Evolutionary conservation across 2,888 invertebrate genomes (phyloP), one percentile per base, ranked within the genome.

Genomic region (Entomobrya multifasciata): DNA sequence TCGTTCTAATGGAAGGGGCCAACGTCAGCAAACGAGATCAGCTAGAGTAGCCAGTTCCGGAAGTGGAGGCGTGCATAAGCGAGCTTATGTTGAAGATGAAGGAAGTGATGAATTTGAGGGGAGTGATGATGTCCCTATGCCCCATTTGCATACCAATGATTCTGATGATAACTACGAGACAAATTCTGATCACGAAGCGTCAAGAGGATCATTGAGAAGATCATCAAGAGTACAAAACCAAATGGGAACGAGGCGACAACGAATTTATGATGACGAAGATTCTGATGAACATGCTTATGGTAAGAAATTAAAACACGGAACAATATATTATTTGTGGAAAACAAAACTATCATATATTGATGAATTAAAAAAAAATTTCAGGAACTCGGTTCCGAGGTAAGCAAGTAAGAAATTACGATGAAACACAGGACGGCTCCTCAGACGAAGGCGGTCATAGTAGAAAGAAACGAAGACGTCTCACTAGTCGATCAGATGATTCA

Each of bases 141-240:
- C 89, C 8, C 84, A 82, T 1, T 57, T 88, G 15, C 80, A 85
- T 80, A 85, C 74, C 8, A 86, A 92, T 91, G 89, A 92, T n/a
- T 87, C 67, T 52, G 78, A 67, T 90, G 84, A 90, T 90, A 87
- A 91, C 91, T 88, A 90, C 90, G 36, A 91, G 90, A 87, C 92
- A 10, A 85, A 87, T 72, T 86, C 89, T 89, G 92, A 91, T 72
- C 91, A 87, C 25, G 90, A 92, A 86, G 85, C 84, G 6, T 84
- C 84, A 5, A 65, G 84, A 27, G 65, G 77, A 3, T 84, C 74
- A 20, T 52, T 88, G 27, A 60, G 89, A 55, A 79, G 89, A 30
- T 89, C 89, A 1, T 67, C 87, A 20, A 86, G 88, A 55, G 87
- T 78, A 22, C 84, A 76, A 44, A 80, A 79, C 13, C 22, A 20